Conservation (phyloP, 2,113 vertebrate species). For the Lutjanus erythropterus region DNA sequence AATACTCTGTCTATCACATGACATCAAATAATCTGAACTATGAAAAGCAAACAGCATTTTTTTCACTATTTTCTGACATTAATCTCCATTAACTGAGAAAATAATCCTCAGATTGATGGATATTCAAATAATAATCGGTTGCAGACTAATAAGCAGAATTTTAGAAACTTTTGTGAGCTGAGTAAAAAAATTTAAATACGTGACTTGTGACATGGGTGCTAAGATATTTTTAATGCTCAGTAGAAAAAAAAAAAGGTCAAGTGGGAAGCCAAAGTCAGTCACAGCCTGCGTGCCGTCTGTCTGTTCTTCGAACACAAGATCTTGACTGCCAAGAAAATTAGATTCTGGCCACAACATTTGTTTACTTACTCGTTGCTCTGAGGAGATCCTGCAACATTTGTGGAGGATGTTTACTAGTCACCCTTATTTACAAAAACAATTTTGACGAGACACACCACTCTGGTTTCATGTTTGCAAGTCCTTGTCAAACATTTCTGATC, state of each 20-base stretch:
- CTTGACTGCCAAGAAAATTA: not conserved
- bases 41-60: too few species aligned
- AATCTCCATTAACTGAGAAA: not conserved
- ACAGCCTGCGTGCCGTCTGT: not conserved
- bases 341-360: not conserved
- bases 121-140: too few species aligned
- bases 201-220: not conserved
- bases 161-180: not conserved
- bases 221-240: not conserved
- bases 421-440: conserved; percentile 7
- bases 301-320: not conserved
- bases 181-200: not conserved
- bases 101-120: not conserved
- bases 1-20: too few species aligned
- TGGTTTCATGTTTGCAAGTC: conserved; percentile 1
- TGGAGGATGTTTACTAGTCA: not conserved
- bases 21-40: too few species aligned
- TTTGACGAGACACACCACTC: not conserved
- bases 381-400: not conserved
- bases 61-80: too few species aligned
- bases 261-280: not conserved
- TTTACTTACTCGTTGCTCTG: not conserved
- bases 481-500: conserved; percentile 1
- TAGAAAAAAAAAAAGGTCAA: not conserved
- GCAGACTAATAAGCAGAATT: too few species aligned